Percentiles rank a stretch among this genome's conserved stretches.
These are phyloP conservation scores for human DNA, from an alignment of 2,113 vertebrate species.

Conservation along the genomic window DNA sequence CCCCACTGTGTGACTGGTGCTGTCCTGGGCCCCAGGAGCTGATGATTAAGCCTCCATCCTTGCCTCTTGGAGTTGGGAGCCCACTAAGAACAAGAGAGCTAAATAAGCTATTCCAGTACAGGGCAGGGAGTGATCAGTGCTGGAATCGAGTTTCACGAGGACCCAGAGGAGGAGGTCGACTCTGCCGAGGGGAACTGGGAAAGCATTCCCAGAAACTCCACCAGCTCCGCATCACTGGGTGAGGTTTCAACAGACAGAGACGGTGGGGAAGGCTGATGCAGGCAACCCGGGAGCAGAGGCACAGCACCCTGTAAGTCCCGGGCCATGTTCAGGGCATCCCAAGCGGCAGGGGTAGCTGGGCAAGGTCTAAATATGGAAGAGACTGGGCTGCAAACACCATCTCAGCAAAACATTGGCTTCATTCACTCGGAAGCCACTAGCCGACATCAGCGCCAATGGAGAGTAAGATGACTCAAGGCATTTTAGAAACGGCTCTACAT, in stretches of 20 bases:
- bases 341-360: neutral
- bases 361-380: neutral
- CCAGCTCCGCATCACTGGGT: rapidly evolving
- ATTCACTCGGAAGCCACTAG: neutral
- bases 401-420: neutral
- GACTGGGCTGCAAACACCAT: neutral
- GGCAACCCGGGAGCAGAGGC: neutral
- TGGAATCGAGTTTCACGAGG: neutral
- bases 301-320: too few species aligned
- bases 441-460: rapidly evolving
- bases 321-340: neutral
- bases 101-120: neutral
- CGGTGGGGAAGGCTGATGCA: rapidly evolving
- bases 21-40: neutral
- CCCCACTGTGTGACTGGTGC: rapidly evolving
- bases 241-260: neutral
- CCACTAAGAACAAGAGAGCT: neutral
- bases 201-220: neutral
- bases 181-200: neutral
- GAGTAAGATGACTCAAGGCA: rapidly evolving
- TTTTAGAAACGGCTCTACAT: neutral
- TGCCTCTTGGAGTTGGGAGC: neutral
- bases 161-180: neutral
- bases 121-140: neutral
- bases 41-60: neutral